phyloP scores from a whole-genome alignment of 2,888 invertebrate genomes.

The Acronicta leporina region DNA sequence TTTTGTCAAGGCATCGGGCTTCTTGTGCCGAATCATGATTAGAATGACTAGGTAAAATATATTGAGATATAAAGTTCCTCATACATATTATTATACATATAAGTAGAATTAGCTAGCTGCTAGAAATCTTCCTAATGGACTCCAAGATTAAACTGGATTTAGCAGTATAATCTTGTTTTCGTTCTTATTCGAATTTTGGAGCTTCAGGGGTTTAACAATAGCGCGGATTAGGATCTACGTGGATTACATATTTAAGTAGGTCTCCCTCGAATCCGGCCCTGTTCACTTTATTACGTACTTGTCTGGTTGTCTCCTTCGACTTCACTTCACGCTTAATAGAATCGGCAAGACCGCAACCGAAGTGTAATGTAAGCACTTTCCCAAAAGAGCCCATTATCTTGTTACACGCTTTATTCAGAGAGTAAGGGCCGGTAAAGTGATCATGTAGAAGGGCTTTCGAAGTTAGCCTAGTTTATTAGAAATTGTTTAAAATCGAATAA shows the following conservation, averaged over 20 bases:
- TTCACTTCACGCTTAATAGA: conserved; percentile 15
- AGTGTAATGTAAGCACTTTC: conserved; percentile 37
- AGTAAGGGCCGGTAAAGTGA: neutral
- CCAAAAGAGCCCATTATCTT: conserved; percentile 31
- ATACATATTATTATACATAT: too few species aligned
- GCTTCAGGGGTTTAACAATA: conserved; percentile 32
- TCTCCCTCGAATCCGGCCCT: conserved; percentile 8
- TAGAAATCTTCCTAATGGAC: conserved; percentile 9
- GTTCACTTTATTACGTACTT: conserved; percentile 24
- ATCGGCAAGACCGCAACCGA: conserved; percentile 11
- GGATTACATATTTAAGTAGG: conserved; percentile 39
- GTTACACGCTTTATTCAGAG: conserved; percentile 31
- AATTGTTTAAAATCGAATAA: too few species aligned
- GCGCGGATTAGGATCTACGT: conserved; percentile 34
- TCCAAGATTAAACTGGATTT: conserved; percentile 17
- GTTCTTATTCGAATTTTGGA: conserved; percentile 15
- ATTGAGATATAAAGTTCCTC: too few species aligned
- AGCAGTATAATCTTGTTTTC: conserved; percentile 36
- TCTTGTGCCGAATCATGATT: conserved; percentile 4
- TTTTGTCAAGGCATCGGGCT: conserved; percentile 24
- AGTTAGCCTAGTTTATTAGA: neutral
- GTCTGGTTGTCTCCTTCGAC: conserved; percentile 2
- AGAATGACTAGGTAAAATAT: conserved; percentile 11
- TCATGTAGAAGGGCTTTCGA: neutral
- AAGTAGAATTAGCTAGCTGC: too few species aligned